Base-by-base conservation (phyloP, 2,797 vertebrate species). In the Falco peregrinus region DNA sequence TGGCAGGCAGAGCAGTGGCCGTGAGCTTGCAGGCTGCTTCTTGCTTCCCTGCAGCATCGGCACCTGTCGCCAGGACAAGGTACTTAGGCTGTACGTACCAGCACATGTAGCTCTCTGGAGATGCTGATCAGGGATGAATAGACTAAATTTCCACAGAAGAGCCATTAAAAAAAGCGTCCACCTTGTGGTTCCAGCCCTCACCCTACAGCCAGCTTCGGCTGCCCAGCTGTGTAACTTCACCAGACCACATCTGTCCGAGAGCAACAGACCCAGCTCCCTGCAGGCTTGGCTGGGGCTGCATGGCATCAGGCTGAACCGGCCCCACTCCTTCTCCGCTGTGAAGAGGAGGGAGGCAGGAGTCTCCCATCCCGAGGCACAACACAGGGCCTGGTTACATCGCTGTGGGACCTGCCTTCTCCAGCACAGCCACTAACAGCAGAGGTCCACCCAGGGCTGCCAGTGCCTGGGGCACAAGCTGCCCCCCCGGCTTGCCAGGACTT, bases 341-440 rank as follows among this genome's bases (percentile, higher is more conserved):
- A 31, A 67, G 31, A n/a, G 45, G 43, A 45, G 43, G 43, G 45
- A 37, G 13, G 20, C 29, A 47, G 67, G 45, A 45, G n/a, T 35
- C 33, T 21, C 60, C 20, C 64, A 28, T 37, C 51, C 33, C 3
- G 3, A 50, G 50, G 9, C 22, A 16, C 4, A 6, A 15, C 33
- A 10, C 37, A 16, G 51, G 19, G 22, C 64, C 39, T 59, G 43
- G 35, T 25, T 20, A 26, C 22, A 5, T 9, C 3, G 2, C 59
- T 19, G 33, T 13, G 22, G 54, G 35, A 77, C 50, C 50, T 70
- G 33, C 43, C 43, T 56, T 43, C 37, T 54, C 24, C 54, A 13
- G 39, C 56, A 39, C 16, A 11, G 1, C 41, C 1, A 5, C 35
- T 25, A 6, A 18, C 2, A 1, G 37, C 1, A 3, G 63, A 70